phyloP scores from a whole-genome alignment of 1,140 invertebrate genomes.

The Dinoponera quadriceps region DNA sequence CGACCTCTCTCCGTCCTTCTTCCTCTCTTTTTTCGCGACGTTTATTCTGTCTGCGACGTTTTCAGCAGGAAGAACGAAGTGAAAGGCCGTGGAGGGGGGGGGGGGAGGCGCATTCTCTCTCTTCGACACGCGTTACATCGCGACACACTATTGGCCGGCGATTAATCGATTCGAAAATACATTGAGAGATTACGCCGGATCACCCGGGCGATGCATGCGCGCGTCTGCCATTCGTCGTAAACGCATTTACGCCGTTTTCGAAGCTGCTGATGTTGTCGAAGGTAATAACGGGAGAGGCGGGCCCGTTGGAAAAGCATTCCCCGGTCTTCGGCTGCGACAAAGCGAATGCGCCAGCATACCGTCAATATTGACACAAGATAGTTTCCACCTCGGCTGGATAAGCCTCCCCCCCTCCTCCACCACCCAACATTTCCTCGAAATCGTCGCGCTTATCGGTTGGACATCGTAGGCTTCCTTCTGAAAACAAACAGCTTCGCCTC shows the following conservation, averaged over 20 bases:
- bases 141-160: too few relatives aligned
- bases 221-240: not conserved
- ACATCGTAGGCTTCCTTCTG: not conserved
- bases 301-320: slow-evolving; percentile 8
- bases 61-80: too few relatives aligned
- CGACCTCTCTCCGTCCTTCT: too few relatives aligned
- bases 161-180: not conserved
- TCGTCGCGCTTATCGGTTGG: slow-evolving; percentile 28
- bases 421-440: slow-evolving; percentile 25
- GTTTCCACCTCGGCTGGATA: slow-evolving; percentile 16
- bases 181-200: not conserved
- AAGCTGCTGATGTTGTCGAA: not conserved
- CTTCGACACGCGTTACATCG: too few relatives aligned
- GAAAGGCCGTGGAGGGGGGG: too few relatives aligned
- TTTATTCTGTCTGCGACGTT: too few relatives aligned
- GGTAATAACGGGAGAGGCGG: slow-evolving; percentile 6
- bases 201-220: not conserved
- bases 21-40: too few relatives aligned
- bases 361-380: slow-evolving; percentile 68
- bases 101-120: too few relatives aligned
- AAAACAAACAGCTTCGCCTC: not conserved
- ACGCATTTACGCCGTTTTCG: not conserved
- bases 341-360: slow-evolving; percentile 16
- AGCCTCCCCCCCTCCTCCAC: too few relatives aligned
- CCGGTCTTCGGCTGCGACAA: slow-evolving; percentile 21